A percentile compares a stretch with the other conserved stretches of the same genome.
Evolutionary conservation across 2,797 vertebrate species (phyloP).

Genomic region (Sebastes reedi): DNA sequence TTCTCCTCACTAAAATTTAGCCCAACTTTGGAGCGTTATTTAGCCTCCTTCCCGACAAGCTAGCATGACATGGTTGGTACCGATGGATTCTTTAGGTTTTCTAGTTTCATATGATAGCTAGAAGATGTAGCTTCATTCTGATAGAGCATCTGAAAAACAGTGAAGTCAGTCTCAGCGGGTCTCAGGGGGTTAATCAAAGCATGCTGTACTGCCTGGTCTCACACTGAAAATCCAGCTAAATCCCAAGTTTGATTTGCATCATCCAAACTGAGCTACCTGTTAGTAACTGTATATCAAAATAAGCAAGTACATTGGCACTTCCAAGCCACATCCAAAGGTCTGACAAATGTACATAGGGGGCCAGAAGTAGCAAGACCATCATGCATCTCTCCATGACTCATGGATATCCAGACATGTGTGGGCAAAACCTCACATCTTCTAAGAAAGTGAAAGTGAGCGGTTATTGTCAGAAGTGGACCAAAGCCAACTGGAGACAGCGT

Average conservation of each 20-base stretch:
- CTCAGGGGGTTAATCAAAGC: background rate
- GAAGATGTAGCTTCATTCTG: too few species aligned
- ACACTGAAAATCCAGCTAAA: background rate
- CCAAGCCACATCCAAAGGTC: constrained; percentile 9
- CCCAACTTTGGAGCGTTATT: too few species aligned
- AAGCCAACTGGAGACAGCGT: constrained; percentile 9
- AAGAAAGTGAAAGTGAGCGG: constrained; percentile 15
- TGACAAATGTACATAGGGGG: constrained; percentile 8
- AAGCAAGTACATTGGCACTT: background rate
- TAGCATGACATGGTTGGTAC: too few species aligned
- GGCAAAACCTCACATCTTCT: constrained; percentile 11
- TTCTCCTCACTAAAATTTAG: too few species aligned
- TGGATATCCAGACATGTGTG: constrained; percentile 37
- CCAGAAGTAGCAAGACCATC: constrained; percentile 27
- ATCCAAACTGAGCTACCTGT: background rate
- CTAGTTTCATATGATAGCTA: too few species aligned
- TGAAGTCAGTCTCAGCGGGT: too few species aligned
- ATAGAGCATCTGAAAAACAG: too few species aligned
- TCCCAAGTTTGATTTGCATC: background rate
- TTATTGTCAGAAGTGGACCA: background rate
- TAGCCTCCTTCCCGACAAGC: too few species aligned
- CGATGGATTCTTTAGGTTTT: too few species aligned
- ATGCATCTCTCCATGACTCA: constrained; percentile 53
- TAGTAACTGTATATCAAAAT: background rate
- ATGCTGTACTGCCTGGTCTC: background rate